Evolutionary conservation across 2,797 vertebrate species (phyloP).

Genomic region (Dipus sagitta): DNA sequence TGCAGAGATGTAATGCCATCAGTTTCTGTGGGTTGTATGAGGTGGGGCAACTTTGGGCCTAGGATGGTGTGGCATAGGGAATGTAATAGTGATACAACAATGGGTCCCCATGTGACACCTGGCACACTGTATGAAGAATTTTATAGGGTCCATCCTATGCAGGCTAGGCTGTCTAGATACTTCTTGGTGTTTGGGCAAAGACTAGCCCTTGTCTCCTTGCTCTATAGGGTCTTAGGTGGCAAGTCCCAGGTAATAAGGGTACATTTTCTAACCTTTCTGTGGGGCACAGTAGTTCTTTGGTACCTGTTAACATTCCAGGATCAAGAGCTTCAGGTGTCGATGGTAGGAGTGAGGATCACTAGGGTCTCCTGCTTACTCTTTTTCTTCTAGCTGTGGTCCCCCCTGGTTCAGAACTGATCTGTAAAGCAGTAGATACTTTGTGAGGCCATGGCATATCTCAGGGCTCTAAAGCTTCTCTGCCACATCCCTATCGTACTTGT

Average conservation of each 20-base stretch:
- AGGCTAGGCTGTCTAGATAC: neutral
- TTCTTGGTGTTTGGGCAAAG: neutral
- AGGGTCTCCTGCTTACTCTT: neutral
- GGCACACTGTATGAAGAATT: no score
- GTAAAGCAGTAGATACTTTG: neutral
- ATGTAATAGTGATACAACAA: no score
- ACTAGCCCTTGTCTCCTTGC: neutral
- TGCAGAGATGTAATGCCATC: neutral
- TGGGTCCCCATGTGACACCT: no score
- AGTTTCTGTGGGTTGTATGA: no score
- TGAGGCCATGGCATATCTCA: neutral
- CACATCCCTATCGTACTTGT: no score
- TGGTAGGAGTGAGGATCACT: no score
- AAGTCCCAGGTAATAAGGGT: no score
- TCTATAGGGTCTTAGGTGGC: neutral
- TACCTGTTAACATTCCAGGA: neutral
- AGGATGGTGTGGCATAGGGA: no score
- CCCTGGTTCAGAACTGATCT: neutral
- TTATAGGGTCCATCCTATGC: neutral
- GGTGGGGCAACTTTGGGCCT: no score
- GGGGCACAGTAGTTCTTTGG: neutral
- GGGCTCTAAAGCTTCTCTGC: neutral
- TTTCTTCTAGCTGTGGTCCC: neutral
- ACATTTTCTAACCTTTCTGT: neutral
- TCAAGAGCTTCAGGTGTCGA: neutral